A percentile compares a stretch with the other conserved stretches of the same genome.
Conservation (phyloP, 2,797 vertebrate species). For the Pelodytes ibericus region DNA sequence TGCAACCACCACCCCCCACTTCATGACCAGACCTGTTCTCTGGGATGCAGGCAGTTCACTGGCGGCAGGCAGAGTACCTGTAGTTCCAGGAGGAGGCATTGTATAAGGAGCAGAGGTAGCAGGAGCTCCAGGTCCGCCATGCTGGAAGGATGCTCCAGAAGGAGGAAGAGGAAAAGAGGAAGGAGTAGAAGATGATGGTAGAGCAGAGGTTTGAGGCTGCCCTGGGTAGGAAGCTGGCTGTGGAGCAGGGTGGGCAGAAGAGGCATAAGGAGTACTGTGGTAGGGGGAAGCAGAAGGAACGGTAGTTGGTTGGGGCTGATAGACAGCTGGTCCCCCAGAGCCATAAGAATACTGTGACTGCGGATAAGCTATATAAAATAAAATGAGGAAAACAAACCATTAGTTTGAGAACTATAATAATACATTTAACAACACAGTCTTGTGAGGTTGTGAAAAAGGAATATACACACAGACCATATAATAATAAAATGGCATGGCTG, state of each 20-base stretch:
- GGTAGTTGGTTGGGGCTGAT: constrained; percentile 83
- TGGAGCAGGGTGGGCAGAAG: constrained; percentile 72
- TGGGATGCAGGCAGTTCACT: constrained; percentile 82
- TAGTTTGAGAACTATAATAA: not conserved
- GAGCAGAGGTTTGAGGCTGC: constrained; percentile 70
- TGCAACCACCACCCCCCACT: constrained; percentile 29
- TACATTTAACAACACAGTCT: too few species aligned
- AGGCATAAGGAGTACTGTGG: constrained; percentile 73
- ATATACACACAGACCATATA: too few species aligned
- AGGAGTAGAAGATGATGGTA: constrained; percentile 64
- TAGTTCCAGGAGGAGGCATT: constrained; percentile 80
- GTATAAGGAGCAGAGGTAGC: constrained; percentile 80
- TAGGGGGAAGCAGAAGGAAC: constrained; percentile 74
- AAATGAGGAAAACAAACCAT: constrained; percentile 13
- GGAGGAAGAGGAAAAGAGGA: constrained; percentile 72
- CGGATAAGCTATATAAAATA: constrained; percentile 79
- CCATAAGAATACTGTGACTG: constrained; percentile 83
- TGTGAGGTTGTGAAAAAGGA: too few species aligned
- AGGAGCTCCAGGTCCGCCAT: constrained; percentile 90
- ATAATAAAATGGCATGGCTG: too few species aligned
- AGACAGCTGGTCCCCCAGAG: constrained; percentile 82
- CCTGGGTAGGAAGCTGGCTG: constrained; percentile 68
- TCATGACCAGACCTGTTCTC: constrained; percentile 85
- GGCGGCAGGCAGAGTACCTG: constrained; percentile 89
- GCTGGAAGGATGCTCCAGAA: constrained; percentile 86